These are phyloP conservation scores for Drosophila bipectinata DNA, from an alignment of 1,140 invertebrate species.

Conservation along the genomic window DNA sequence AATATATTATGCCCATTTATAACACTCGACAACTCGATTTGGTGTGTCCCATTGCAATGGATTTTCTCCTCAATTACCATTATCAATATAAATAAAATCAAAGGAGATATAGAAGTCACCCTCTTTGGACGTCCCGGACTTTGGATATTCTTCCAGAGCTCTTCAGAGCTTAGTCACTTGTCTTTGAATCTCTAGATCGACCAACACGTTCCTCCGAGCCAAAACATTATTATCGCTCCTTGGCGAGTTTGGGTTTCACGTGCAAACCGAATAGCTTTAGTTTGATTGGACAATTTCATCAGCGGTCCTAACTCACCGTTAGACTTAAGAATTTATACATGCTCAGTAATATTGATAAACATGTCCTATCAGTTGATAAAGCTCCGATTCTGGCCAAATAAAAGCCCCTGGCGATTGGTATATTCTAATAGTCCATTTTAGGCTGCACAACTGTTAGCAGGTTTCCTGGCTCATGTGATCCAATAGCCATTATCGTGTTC, in stretches of 20 bases:
- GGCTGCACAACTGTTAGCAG: neutral
- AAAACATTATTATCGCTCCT: neutral
- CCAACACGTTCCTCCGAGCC: neutral
- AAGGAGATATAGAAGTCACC: neutral
- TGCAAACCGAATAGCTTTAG: neutral
- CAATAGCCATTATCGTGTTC: conserved; percentile 6
- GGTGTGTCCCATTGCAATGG: neutral
- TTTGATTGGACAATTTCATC: conserved; percentile 14
- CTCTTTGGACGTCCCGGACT: too few relatives aligned
- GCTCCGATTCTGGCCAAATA: conserved; percentile 27
- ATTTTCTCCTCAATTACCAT: neutral
- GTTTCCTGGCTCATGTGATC: conserved; percentile 9
- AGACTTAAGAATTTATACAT: conserved; percentile 39
- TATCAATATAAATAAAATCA: neutral
- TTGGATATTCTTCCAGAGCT: too few relatives aligned
- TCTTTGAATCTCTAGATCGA: neutral
- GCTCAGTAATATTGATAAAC: conserved; percentile 38
- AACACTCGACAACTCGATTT: neutral
- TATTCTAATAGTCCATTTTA: conserved; percentile 32
- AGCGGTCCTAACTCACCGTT: conserved; percentile 35
- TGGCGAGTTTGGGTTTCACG: neutral
- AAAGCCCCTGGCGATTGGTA: conserved; percentile 20
- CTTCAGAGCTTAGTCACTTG: too few relatives aligned
- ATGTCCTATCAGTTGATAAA: conserved; percentile 36
- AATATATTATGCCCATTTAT: conserved; percentile 6